These are phyloP conservation scores for Pseudoatta argentina DNA, from an alignment of 1,140 invertebrate species.

Conservation along the genomic window DNA sequence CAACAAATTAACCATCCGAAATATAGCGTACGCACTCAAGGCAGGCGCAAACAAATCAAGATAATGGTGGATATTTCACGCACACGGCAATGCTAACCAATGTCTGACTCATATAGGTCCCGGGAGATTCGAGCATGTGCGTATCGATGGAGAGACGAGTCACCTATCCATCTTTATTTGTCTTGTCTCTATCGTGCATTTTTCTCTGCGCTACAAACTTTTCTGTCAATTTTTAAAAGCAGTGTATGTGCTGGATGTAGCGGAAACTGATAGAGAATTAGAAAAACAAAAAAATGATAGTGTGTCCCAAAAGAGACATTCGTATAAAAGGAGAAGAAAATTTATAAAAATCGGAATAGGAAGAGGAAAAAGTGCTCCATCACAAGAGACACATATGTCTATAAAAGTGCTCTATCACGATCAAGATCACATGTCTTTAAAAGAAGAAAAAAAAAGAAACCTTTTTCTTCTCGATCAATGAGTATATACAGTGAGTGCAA, in stretches of 20 bases:
- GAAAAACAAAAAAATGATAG: conserved; percentile 22
- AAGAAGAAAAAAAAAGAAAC: background rate
- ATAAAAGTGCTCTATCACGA: background rate
- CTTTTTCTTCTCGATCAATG: background rate
- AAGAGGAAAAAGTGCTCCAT: background rate
- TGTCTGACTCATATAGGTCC: conserved; percentile 78
- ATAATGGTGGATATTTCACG: conserved; percentile 82
- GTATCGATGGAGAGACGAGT: conserved; percentile 76
- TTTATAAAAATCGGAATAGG: background rate
- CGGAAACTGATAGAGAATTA: conserved; percentile 24
- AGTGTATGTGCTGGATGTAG: background rate
- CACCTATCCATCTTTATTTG: conserved; percentile 62
- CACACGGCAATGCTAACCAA: conserved; percentile 79
- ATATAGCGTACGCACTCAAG: conserved; percentile 53
- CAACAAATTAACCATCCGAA: conserved; percentile 55
- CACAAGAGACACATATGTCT: background rate
- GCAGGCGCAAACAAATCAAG: conserved; percentile 78
- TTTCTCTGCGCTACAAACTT: conserved; percentile 3
- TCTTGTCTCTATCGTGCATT: conserved; percentile 17
- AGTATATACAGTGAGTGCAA: too few relatives aligned
- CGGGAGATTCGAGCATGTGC: conserved; percentile 61
- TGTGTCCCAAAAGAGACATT: conserved; percentile 23
- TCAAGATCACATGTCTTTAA: background rate
- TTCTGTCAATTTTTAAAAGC: conserved; percentile 43
- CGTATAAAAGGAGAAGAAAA: background rate